Base-by-base conservation (phyloP, 2,113 vertebrate genomes). In the Sprattus sprattus region DNA sequence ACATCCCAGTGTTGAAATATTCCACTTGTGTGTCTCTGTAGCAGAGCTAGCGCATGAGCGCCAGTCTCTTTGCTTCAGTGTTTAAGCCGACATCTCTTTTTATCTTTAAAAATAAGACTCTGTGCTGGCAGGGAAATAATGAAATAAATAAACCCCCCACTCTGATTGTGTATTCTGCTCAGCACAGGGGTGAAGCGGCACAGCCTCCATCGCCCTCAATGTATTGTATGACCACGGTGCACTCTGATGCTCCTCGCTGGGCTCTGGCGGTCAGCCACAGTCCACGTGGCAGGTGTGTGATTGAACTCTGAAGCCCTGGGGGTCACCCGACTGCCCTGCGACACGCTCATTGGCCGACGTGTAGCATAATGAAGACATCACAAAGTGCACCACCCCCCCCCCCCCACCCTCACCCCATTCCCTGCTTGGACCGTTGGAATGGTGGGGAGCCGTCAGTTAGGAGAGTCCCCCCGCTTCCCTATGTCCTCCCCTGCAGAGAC, bases 321-420 rank as follows among this genome's bases (percentile, higher is more conserved):
- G 92, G 91, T 91, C 86, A 88, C 85, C 83, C 87, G 87, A 87
- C 86, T 75, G 87, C 89, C 86, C 87, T 87, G 88, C 32, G 28
- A 89, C 86, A 10, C 28, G 8, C 25, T 28, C 8, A 1, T 15
- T 83, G 85, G 32, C 81, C 89, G 88, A 91, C 89, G 86, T 85
- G 87, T 85, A 90, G 92, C 93, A 91, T 93, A 92, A 94, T 94
- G 90, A 92, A 94, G 93, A 93, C 93, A 94, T 92, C 92, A 92
- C 91, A 22, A 20, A 64, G 39, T 39, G 39, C 90, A 87, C 85
- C 54, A 89, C 88, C 88, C 89, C 88, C 0, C 45, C 80, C 52
- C 78, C 47, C 85, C 22, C 46, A 71, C 81, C 46, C 82, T 60
- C 83, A 57, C 28, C 10, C 64, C 8, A 16, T 52, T 11, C 8